phyloP scores from a whole-genome alignment of 2,888 invertebrate species.

The Sesia apiformis region DNA sequence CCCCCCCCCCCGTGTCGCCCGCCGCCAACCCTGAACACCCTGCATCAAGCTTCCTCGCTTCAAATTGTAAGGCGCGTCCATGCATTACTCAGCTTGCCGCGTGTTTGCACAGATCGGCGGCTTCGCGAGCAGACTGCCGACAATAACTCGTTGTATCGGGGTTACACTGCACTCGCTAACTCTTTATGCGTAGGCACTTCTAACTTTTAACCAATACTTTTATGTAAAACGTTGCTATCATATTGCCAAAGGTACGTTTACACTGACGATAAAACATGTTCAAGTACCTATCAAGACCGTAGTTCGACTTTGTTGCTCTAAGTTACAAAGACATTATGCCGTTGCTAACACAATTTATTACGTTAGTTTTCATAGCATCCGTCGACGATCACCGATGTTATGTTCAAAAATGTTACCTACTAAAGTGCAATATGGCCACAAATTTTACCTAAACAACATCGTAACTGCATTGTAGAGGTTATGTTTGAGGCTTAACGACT shows the following conservation, averaged over 20 bases:
- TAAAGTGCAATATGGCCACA: no score
- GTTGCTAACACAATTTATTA: no score
- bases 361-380: no score
- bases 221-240: neutral
- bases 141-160: constrained; percentile 40
- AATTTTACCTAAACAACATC: no score
- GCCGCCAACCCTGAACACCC: constrained; percentile 10
- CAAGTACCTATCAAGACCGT: no score
- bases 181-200: constrained; percentile 40
- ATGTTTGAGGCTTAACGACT: no score
- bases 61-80: constrained; percentile 58
- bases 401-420: no score
- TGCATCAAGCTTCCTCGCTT: constrained; percentile 23
- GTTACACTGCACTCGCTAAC: constrained; percentile 55
- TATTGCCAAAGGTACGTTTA: neutral
- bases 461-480: no score
- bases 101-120: constrained; percentile 65
- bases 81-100: constrained; percentile 61
- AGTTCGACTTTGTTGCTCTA: no score
- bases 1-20: neutral
- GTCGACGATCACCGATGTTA: no score
- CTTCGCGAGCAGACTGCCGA: constrained; percentile 51
- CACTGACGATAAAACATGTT: no score
- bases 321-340: no score
- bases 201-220: neutral